These are phyloP conservation scores for Odontomyia ornata DNA, from an alignment of 2,888 invertebrate species.

Conservation along the genomic window DNA sequence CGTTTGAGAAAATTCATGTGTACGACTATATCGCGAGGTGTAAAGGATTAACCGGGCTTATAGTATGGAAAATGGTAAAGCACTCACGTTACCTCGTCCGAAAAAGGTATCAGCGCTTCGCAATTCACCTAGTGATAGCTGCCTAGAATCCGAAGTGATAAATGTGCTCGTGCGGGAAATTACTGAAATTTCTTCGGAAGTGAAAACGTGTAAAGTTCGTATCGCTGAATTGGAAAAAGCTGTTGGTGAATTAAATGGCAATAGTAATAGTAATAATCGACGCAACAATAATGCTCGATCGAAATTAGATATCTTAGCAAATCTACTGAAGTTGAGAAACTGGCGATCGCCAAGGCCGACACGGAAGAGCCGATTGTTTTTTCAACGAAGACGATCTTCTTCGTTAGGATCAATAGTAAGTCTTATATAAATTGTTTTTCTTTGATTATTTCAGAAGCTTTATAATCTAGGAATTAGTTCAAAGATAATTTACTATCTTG, in stretches of 20 bases:
- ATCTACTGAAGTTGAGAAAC: slow-evolving; percentile 16
- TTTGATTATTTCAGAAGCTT: background rate
- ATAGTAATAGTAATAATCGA: background rate
- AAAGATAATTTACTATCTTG: background rate
- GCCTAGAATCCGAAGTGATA: slow-evolving; percentile 30
- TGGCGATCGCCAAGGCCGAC: slow-evolving; percentile 18
- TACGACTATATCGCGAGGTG: too few relatives aligned
- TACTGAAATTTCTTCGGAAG: slow-evolving; percentile 39
- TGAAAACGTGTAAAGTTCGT: slow-evolving; percentile 36
- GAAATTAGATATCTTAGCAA: slow-evolving; percentile 3
- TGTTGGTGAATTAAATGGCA: slow-evolving; percentile 1
- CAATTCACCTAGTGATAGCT: slow-evolving; percentile 34
- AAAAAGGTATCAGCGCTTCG: background rate
- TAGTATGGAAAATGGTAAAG: slow-evolving; percentile 28
- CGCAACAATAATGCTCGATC: slow-evolving; percentile 16
- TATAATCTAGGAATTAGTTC: background rate
- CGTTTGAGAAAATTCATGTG: too few relatives aligned
- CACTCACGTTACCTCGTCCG: background rate
- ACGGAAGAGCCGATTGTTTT: slow-evolving; percentile 26
- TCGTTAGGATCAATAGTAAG: slow-evolving; percentile 7
- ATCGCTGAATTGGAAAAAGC: slow-evolving; percentile 13
- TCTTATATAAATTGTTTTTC: background rate
- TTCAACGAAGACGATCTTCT: slow-evolving; percentile 15
- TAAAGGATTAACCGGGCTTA: too few relatives aligned
- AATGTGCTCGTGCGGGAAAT: slow-evolving; percentile 31